phyloP scores from a whole-genome alignment of 2,113 vertebrate genomes.

The Gymnarchus niloticus region DNA sequence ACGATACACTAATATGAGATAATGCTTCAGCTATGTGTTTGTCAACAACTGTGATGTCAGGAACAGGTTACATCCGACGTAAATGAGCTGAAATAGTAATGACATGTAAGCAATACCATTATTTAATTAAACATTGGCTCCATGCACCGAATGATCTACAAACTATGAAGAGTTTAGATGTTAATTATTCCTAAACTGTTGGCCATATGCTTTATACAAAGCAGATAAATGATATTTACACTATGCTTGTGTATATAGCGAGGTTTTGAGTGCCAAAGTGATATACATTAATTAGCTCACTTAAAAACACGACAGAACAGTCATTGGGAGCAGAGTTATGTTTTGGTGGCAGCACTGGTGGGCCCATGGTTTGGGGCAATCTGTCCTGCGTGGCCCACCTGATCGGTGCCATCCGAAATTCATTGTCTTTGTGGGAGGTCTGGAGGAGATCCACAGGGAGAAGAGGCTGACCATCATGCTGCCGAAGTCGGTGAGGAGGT shows the following conservation, averaged over 20 bases:
- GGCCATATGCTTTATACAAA: not conserved
- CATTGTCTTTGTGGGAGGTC: constrained; percentile 82
- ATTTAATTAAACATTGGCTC: not conserved
- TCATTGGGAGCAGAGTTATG: not conserved
- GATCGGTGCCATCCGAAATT: constrained; percentile 94
- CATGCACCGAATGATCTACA: not conserved
- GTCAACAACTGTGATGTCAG: not conserved
- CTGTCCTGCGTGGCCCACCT: constrained; percentile 57
- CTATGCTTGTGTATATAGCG: not conserved
- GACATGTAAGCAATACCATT: not conserved
- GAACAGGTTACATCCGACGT: not conserved
- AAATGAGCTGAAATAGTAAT: not conserved
- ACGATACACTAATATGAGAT: not conserved
- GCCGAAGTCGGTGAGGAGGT: constrained; percentile 88
- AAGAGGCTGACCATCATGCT: constrained; percentile 94
- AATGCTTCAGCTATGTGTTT: not conserved
- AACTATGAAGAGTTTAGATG: not conserved
- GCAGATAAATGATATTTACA: not conserved
- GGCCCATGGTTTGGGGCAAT: not conserved
- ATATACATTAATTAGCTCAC: not conserved
- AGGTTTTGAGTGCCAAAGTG: not conserved
- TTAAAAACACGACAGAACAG: not conserved
- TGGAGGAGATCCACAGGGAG: constrained; percentile 89
- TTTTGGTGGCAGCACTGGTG: not conserved
- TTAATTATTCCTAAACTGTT: not conserved